These are phyloP conservation scores for Drosophila watanabei DNA, from an alignment of 1,140 invertebrate genomes.

Conservation along the genomic window DNA sequence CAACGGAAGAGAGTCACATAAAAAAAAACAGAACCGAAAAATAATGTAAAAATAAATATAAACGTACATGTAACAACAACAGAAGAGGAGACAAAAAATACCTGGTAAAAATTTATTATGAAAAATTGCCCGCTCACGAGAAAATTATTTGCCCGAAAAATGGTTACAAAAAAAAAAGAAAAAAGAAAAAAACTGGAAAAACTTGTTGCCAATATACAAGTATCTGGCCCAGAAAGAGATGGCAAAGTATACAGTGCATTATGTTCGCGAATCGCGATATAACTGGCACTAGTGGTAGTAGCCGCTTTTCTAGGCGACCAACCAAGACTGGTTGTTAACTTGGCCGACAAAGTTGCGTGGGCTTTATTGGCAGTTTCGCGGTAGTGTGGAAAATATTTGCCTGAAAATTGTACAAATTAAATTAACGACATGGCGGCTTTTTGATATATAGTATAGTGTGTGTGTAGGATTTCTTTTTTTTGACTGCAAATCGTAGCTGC, in stretches of 20 bases:
- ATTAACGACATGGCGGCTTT: constrained; percentile 79
- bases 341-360: constrained; percentile 65
- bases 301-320: constrained; percentile 57
- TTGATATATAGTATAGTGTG: constrained; percentile 29
- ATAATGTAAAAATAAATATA: constrained; percentile 5
- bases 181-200: constrained; percentile 72
- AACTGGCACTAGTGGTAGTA: constrained; percentile 31
- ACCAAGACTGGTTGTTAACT: constrained; percentile 64
- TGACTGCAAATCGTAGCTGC: constrained; percentile 5
- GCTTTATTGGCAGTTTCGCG: constrained; percentile 81
- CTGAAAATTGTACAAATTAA: constrained; percentile 83
- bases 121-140: constrained; percentile 71
- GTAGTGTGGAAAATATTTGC: constrained; percentile 81
- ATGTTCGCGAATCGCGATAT: constrained; percentile 8
- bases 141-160: constrained; percentile 44
- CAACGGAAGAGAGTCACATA: constrained; percentile 43
- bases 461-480: constrained; percentile 1
- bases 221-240: constrained; percentile 64
- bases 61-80: constrained; percentile 15
- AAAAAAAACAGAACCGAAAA: constrained; percentile 7
- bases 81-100: constrained; percentile 19
- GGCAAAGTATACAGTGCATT: constrained; percentile 17
- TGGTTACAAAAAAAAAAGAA: constrained; percentile 42
- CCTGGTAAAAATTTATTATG: constrained; percentile 59
- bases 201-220: constrained; percentile 57